Evolutionary conservation across 2,888 invertebrate species (phyloP).

Genomic region (Drosophila peninsularis): DNA sequence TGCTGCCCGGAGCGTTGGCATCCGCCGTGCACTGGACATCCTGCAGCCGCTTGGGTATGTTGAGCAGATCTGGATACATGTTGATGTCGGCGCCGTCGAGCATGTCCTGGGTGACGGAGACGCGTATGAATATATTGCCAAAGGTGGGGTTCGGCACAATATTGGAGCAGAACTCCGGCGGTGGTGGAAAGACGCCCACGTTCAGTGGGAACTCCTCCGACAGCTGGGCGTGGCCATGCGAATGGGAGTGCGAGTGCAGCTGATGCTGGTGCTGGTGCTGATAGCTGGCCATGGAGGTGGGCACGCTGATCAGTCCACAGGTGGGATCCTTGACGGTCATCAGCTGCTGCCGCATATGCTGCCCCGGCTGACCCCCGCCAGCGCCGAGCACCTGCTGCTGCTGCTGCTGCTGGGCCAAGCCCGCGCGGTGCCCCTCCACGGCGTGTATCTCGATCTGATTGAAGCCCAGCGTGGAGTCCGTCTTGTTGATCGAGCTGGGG

Average conservation of each 20-base stretch:
- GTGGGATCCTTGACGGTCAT: constrained; percentile 81
- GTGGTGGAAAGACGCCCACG: constrained; percentile 86
- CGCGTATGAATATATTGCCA: constrained; percentile 93
- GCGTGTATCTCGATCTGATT: constrained; percentile 87
- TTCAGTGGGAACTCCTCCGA: constrained; percentile 85
- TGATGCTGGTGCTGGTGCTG: constrained; percentile 31
- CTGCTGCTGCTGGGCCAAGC: constrained; percentile 43
- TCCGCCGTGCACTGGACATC: constrained; percentile 61
- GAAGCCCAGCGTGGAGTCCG: constrained; percentile 86
- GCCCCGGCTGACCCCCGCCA: constrained; percentile 51
- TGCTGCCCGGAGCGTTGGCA: constrained; percentile 19
- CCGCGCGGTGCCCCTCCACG: constrained; percentile 85
- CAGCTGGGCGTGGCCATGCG: constrained; percentile 72
- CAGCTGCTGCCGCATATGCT: constrained; percentile 75
- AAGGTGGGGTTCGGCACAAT: constrained; percentile 84
- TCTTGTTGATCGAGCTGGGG: constrained; percentile 86
- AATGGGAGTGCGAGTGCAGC: constrained; percentile 49
- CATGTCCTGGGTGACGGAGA: constrained; percentile 90
- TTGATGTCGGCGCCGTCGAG: constrained; percentile 87
- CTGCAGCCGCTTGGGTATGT: constrained; percentile 87
- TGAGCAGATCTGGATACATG: constrained; percentile 92
- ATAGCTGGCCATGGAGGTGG: constrained; percentile 74
- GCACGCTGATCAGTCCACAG: constrained; percentile 82
- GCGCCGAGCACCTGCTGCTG: constrained; percentile 55
- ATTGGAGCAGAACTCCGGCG: constrained; percentile 87